Base-by-base conservation (phyloP, 2,888 invertebrate genomes). In the Drosophila cognata region DNA sequence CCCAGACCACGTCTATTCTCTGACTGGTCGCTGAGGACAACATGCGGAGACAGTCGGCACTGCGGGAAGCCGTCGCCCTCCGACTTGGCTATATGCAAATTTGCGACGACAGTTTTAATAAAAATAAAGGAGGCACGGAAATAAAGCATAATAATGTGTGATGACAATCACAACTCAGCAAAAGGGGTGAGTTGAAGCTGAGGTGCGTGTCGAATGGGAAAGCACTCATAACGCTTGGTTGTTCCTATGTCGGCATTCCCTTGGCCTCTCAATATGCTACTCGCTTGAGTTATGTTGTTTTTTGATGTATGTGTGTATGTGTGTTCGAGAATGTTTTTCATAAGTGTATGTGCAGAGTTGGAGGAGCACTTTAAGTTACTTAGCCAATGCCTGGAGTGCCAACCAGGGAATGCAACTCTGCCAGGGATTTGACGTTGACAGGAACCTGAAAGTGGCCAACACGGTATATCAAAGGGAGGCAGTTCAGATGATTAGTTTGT, bases 131-230 rank as follows among this genome's bases (percentile, higher is more conserved):
- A 53, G 65, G 76, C 77, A 78, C 84, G 87, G 85, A 85, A 87
- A 87, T 85, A 85, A 85, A 87, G 87, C 85, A 85, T 82, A 84
- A 87, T 87, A 87, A 88, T 88, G 82, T 79, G 82, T 76, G 83
- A 76, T 74, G 85, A 82, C 84, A 85, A 80, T 84, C 80, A 72
- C 41, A 73, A 58, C 73, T 50, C 77, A 65, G 55, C 67, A 36
- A 60, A 56, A 57, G 66, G 57, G 56, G n/a, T 25, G 38, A 33
- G 28, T 43, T 4, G 28, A 1, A 11, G 48, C n/a, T 33, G 66
- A 83, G 76, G 72, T 84, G 79, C 89, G 87, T 84, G 84, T 81
- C 84, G 79, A 88, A 86, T 81, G 84, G 84, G 81, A 81, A 77
- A 88, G 73, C 89, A 81, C 84, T 84, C 84, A 86, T 86, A 88